These are phyloP conservation scores for Dicrurus megarhynchus DNA, from an alignment of 2,113 vertebrate species.

Conservation along the genomic window DNA sequence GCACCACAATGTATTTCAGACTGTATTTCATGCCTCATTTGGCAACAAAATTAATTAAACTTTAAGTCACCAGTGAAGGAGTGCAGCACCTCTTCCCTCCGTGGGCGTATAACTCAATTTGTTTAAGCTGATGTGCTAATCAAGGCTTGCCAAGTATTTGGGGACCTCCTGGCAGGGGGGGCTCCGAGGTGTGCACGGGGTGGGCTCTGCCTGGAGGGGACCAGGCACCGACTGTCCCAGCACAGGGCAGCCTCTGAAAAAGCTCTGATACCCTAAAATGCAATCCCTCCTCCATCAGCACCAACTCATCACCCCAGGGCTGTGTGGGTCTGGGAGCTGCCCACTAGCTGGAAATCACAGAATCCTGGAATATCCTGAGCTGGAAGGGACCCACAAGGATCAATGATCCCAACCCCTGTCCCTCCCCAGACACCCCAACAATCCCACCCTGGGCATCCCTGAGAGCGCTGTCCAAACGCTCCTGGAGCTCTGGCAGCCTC, in stretches of 20 bases:
- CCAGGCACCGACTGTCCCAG: not conserved
- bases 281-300: not conserved
- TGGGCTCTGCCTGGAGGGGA: not conserved
- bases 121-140: not conserved
- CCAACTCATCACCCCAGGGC: fast-evolving
- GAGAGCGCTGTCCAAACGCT: not conserved
- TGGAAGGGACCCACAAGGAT: fast-evolving
- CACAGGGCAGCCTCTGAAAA: not conserved
- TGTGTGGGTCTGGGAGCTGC: not conserved
- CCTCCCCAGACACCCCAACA: not conserved
- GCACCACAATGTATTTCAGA: not conserved
- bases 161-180: not conserved
- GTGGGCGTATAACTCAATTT: not conserved
- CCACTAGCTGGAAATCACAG: fast-evolving
- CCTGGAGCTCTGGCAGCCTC: not conserved
- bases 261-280: not conserved
- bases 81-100: not conserved
- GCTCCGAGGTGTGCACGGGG: fast-evolving
- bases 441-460: not conserved
- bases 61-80: constrained; percentile 33
- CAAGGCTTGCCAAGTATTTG: not conserved
- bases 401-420: fast-evolving
- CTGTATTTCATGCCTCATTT: constrained; percentile 61
- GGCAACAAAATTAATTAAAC: constrained; percentile 65
- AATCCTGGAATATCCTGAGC: not conserved